Base-by-base conservation (phyloP, 2,113 vertebrate species). In the Cinclus mexicanus region DNA sequence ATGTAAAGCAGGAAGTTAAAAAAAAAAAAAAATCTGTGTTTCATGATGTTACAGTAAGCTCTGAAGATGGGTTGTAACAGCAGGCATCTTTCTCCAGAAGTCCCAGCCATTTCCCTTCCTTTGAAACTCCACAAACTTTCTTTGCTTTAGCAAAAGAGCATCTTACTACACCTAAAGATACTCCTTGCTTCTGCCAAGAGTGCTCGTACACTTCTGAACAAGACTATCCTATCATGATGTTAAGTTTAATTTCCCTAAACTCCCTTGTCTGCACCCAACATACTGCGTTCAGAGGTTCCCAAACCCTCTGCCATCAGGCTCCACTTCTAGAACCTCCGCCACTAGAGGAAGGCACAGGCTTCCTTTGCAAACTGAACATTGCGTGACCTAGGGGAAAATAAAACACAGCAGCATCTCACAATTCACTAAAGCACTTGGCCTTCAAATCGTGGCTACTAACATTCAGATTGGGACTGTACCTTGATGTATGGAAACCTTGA, bases 1-100 rank as follows among this genome's bases (percentile, higher is more conserved):
- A 97, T 97, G 93, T 96, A 97, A 98, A 98, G 94, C 96, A 98
- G 97, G 97, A 98, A 98, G 97, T 94, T 49, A 60, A 97, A 97
- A 97, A 87, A 63, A 42, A 59, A 52, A 41, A 31, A 29, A n/a
- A 11, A 7, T 63, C 61, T 1, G 13, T 31, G 76, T 75, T 89
- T 92, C 85, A 50, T 6, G 65, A 81, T 44, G 76, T 70, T 93
- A 93, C 80, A 95, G 41, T 10, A 80, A 63, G 35, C 67, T 69
- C 93, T 53, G 78, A 76, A 83, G 57, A 81, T 12, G 9, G 37
- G 22, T 35, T 28, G 2, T 65, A 55, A 68, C 57, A 85, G 55
- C 19, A 75, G 55, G 64, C 37, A 55, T 9, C 70, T n/a, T 42
- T 35, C 85, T 72, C 70, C 86, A 69, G 33, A 87, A 85, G 52